Base-by-base conservation (phyloP, 2,797 vertebrate genomes). In the Limosa lapponica region DNA sequence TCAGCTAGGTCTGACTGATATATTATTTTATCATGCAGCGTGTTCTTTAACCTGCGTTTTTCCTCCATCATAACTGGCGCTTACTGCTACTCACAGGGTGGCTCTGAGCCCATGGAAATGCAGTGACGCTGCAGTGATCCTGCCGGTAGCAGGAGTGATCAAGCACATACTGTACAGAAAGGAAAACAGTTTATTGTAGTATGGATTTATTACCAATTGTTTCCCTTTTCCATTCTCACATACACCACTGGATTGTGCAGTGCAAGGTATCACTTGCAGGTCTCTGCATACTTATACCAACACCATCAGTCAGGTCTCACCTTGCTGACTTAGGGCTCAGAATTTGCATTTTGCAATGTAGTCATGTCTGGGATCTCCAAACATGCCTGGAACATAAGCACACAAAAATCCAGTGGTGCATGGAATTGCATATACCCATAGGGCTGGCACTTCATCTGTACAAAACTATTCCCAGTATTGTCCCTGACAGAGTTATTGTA, bases 61-160 rank as follows among this genome's bases (percentile, higher is more conserved):
- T 8, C 13, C 39, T 62, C 32, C 7, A 8, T 24, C 3, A 1
- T 32, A 57, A 48, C 15, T 13, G 10, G 7, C 0, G 0, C 46
- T 24, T 6, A 7, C 2, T 41, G 49, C 70, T 72, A 9, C 27
- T 90, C 66, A 27, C 28, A 22, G 43, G 30, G 37, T 39, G 37
- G 8, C 22, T 20, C 34, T 54, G 79, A 82, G 52, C 65, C 64
- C 65, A 3, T 19, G 66, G 67, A 36, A 41, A 49, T 5, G 2
- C 69, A 71, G 52, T 11, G 65, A 10, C 12, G 51, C 55, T 59
- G 48, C 72, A 59, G 48, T 15, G 73, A 13, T 48, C 9, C 69
- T 90, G 52, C 80, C 0, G 0, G 30, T 3, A 39, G 72, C 80
- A 74, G 86, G 43, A 61, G n/a, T 18, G 57, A 36, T n/a, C 54